Percentiles rank a stretch among this genome's conserved stretches.
Evolutionary conservation across 1,140 invertebrate genomes (phyloP).

Genomic region (Oryctes rhinoceros): DNA sequence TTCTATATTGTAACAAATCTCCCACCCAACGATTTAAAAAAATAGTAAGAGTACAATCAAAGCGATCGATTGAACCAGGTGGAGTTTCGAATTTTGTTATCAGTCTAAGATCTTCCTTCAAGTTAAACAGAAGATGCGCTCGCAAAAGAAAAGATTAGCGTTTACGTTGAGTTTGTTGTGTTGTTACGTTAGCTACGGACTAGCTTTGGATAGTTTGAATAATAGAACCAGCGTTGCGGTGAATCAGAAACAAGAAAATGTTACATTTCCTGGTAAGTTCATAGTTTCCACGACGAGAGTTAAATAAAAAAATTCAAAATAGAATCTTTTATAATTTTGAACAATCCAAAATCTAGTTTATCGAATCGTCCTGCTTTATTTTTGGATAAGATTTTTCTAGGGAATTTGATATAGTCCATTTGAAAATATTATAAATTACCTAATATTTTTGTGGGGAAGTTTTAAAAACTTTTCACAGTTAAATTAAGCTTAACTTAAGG

Average conservation of each 20-base stretch:
- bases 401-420: no score
- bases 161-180: constrained; percentile 18
- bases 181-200: neutral
- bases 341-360: neutral
- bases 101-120: neutral
- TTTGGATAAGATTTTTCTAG: no score
- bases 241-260: neutral
- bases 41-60: neutral
- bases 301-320: no score
- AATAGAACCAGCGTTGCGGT: neutral
- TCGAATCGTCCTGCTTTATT: no score
- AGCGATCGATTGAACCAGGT: neutral
- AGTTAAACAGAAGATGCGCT: constrained; percentile 13
- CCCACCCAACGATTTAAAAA: neutral
- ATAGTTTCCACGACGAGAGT: no score
- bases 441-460: no score
- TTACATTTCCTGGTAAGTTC: constrained; percentile 6
- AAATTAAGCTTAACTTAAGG: no score
- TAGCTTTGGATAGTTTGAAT: neutral
- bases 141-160: neutral
- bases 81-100: neutral
- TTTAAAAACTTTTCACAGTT: no score
- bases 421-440: no score
- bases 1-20: constrained; percentile 19
- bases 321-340: neutral